These are phyloP conservation scores for Seira ritae DNA, from an alignment of 2,888 invertebrate genomes.

Conservation along the genomic window DNA sequence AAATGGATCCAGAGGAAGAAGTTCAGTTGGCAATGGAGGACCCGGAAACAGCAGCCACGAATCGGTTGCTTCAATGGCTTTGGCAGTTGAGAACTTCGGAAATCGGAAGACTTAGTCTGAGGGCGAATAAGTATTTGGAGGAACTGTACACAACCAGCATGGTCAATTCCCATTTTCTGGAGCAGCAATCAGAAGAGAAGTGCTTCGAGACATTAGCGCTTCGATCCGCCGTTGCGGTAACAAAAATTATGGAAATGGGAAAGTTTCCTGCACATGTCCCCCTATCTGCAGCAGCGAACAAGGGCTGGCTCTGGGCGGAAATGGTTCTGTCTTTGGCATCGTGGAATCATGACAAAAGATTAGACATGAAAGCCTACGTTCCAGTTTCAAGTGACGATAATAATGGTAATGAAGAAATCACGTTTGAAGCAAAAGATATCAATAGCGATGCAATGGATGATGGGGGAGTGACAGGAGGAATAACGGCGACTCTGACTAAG, in stretches of 20 bases:
- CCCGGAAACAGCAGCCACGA: conserved; percentile 69
- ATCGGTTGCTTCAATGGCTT: conserved; percentile 70
- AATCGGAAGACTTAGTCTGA: conserved; percentile 69
- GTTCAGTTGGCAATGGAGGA: conserved; percentile 69
- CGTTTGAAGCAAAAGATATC: conserved; percentile 29
- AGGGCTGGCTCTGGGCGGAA: conserved; percentile 73
- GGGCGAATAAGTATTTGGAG: conserved; percentile 70
- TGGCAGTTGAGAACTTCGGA: conserved; percentile 72
- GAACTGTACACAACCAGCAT: conserved; percentile 56
- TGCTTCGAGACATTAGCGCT: conserved; percentile 68
- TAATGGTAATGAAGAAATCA: not conserved
- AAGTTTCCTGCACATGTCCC: conserved; percentile 69
- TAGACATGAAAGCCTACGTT: conserved; percentile 60
- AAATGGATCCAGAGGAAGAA: conserved; percentile 56
- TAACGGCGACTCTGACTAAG: conserved; percentile 8
- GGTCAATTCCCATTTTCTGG: conserved; percentile 70
- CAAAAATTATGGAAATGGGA: conserved; percentile 69
- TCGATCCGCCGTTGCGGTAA: conserved; percentile 69
- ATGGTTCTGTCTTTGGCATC: conserved; percentile 68
- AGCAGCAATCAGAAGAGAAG: conserved; percentile 68
- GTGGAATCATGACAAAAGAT: conserved; percentile 71
- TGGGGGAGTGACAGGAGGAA: not conserved
- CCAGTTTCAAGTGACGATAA: conserved; percentile 22
- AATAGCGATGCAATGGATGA: not conserved
- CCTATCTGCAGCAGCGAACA: conserved; percentile 64